These are phyloP conservation scores for Ostrea edulis DNA, from an alignment of 1,140 invertebrate species.

Conservation along the genomic window DNA sequence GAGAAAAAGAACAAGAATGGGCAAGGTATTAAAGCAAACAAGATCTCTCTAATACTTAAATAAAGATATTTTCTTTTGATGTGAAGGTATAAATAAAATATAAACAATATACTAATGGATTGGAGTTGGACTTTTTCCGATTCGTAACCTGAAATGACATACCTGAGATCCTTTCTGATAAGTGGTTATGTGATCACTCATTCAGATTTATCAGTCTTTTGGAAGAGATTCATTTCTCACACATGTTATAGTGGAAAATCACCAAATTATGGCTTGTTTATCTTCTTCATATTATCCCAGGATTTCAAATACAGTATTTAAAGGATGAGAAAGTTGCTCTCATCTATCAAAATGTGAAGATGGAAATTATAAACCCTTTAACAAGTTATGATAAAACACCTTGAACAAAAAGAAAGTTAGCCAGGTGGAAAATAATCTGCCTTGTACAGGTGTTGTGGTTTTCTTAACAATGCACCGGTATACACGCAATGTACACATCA, in stretches of 20 bases:
- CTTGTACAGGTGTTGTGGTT: constrained; percentile 18
- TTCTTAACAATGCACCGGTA: not conserved
- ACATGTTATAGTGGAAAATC: constrained; percentile 2
- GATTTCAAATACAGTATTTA: constrained; percentile 10
- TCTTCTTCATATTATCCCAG: constrained; percentile 3
- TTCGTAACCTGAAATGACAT: not conserved
- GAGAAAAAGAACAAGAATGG: constrained; percentile 53
- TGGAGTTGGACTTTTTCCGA: too few relatives aligned
- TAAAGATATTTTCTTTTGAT: too few relatives aligned
- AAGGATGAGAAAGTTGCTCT: not conserved
- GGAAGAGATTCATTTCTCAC: not conserved
- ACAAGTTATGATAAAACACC: constrained; percentile 25
- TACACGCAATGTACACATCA: not conserved
- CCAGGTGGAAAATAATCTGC: constrained; percentile 25
- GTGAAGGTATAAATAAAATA: too few relatives aligned
- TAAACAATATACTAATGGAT: too few relatives aligned
- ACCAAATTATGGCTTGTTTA: constrained; percentile 5
- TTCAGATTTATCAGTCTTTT: not conserved
- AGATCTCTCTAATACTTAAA: not conserved
- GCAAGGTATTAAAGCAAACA: constrained; percentile 41
- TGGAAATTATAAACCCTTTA: constrained; percentile 35
- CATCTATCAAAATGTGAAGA: constrained; percentile 15
- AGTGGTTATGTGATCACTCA: not conserved
- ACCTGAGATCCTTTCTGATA: not conserved
- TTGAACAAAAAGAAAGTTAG: not conserved